These are phyloP conservation scores for Plestiodon gilberti DNA, from an alignment of 2,113 vertebrate genomes.

Conservation along the genomic window DNA sequence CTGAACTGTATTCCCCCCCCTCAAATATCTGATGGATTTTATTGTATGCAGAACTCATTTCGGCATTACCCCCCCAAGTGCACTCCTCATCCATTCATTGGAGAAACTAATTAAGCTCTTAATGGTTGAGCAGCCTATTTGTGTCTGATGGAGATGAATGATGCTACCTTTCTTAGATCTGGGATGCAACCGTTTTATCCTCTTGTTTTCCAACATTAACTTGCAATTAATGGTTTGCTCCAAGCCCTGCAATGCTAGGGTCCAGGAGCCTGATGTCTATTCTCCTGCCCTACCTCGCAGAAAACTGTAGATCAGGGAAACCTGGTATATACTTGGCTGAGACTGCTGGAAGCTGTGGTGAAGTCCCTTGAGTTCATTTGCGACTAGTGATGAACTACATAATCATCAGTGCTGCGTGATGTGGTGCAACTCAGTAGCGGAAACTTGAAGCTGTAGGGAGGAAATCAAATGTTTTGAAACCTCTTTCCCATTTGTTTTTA, in stretches of 20 bases:
- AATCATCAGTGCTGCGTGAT: too few species aligned
- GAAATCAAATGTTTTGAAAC: not conserved
- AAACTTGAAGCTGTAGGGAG: not conserved
- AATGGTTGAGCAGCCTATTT: slow-evolving; percentile 56
- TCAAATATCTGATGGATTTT: not conserved
- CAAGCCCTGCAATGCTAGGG: not conserved
- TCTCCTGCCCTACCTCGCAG: not conserved
- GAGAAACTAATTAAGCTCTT: slow-evolving; percentile 61
- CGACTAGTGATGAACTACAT: not conserved
- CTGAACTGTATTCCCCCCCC: not conserved
- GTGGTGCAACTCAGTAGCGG: not conserved
- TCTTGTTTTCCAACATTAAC: not conserved
- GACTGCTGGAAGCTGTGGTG: fast-evolving
- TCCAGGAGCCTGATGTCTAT: not conserved
- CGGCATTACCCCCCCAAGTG: not conserved
- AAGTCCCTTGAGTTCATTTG: not conserved
- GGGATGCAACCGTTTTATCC: not conserved
- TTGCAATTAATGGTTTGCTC: slow-evolving; percentile 13
- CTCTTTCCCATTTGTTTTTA: not conserved
- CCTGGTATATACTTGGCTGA: not conserved
- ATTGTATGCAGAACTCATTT: slow-evolving; percentile 1
- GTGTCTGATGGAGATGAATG: slow-evolving; percentile 50
- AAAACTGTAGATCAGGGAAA: not conserved
- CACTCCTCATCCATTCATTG: slow-evolving; percentile 5
- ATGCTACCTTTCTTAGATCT: not conserved